Conservation (phyloP, 1,140 invertebrate genomes). For the Dendroctonus valens region DNA sequence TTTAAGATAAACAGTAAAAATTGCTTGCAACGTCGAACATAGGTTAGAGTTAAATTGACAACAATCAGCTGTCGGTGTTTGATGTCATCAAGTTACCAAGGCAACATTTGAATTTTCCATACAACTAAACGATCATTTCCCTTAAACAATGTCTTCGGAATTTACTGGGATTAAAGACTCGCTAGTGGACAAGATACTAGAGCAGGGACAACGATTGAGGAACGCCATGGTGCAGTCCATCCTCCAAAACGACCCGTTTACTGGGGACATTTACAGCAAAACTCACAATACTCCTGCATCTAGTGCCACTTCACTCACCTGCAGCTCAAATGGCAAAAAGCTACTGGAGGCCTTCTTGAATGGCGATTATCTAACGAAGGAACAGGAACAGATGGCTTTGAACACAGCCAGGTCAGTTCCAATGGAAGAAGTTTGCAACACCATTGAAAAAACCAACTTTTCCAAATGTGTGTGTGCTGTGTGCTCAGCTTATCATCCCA, state of each 20-base stretch:
- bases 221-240: slow-evolving; percentile 46
- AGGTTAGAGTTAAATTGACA: too few species aligned
- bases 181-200: slow-evolving; percentile 45
- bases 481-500: slow-evolving; percentile 37
- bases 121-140: too few species aligned
- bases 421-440: slow-evolving; percentile 41
- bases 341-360: slow-evolving; percentile 39
- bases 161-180: slow-evolving; percentile 12
- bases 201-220: slow-evolving; percentile 45
- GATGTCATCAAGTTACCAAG: too few species aligned
- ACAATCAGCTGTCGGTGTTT: too few species aligned
- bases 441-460: slow-evolving; percentile 34
- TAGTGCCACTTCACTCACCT: slow-evolving; percentile 13
- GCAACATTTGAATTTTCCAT: too few species aligned
- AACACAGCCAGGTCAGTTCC: slow-evolving; percentile 46
- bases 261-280: slow-evolving; percentile 35
- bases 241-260: slow-evolving; percentile 45
- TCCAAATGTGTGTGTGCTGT: slow-evolving; percentile 34
- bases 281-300: slow-evolving; percentile 25
- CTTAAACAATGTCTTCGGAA: slow-evolving; percentile 11
- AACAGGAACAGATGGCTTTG: slow-evolving; percentile 46
- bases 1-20: too few species aligned
- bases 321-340: slow-evolving; percentile 14
- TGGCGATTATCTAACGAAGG: slow-evolving; percentile 43
- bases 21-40: too few species aligned